These are phyloP conservation scores for Perodicticus potto DNA, from an alignment of 2,797 vertebrate species.

Conservation along the genomic window DNA sequence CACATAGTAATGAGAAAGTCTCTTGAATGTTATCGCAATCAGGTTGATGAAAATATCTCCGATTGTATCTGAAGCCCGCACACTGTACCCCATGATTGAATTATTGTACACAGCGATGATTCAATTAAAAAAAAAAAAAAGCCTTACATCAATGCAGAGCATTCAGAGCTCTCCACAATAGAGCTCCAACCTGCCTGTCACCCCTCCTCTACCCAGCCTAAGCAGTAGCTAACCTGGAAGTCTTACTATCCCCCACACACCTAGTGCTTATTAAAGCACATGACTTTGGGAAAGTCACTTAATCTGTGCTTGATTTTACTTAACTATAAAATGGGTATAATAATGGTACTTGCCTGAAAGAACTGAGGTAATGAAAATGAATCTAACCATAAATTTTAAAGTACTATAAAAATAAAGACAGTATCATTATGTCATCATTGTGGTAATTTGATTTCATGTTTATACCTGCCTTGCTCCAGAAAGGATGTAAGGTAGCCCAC, in stretches of 20 bases:
- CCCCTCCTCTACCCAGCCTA: not conserved
- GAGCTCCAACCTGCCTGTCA: not conserved
- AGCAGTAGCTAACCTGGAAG: not conserved
- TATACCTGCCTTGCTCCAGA: constrained; percentile 48
- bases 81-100: too few relatives aligned
- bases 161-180: too few relatives aligned
- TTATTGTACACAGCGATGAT: too few relatives aligned
- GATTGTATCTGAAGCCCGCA: too few relatives aligned
- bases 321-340: constrained; percentile 74
- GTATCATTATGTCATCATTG: constrained; percentile 63
- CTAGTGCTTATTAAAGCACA: not conserved
- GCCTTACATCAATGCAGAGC: not conserved
- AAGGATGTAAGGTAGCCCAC: constrained; percentile 37
- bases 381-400: constrained; percentile 61
- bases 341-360: constrained; percentile 60
- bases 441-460: constrained; percentile 58
- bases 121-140: too few relatives aligned
- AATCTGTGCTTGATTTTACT: constrained; percentile 60
- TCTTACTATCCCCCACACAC: not conserved
- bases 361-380: constrained; percentile 53
- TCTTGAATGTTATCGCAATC: too few relatives aligned
- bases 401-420: constrained; percentile 71
- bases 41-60: too few relatives aligned
- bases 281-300: constrained; percentile 15
- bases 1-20: too few relatives aligned